A percentile compares a stretch with the other conserved stretches of the same genome.
phyloP scores from a whole-genome alignment of 2,888 invertebrate genomes.

The Polyploca ridens region DNA sequence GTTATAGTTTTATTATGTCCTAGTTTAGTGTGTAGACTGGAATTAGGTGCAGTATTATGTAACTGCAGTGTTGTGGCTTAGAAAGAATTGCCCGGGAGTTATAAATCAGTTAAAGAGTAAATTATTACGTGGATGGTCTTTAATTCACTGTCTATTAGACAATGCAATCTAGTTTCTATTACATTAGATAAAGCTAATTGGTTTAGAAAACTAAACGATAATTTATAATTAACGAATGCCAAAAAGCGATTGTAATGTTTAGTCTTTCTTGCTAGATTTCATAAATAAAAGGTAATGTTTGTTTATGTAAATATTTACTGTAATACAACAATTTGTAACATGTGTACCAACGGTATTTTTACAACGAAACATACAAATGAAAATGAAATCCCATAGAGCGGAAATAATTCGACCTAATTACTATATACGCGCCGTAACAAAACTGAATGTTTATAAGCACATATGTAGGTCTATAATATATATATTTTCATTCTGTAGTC shows the following conservation, averaged over 20 bases:
- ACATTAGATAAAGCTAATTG: too few species aligned
- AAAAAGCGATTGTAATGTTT: too few species aligned
- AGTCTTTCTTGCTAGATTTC: not conserved
- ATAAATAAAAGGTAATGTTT: not conserved
- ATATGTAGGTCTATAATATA: not conserved
- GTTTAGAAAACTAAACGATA: too few species aligned
- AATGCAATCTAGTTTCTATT: too few species aligned
- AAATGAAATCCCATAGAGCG: not conserved
- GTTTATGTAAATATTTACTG: not conserved
- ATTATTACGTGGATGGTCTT: too few species aligned
- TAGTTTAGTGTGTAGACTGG: constrained; percentile 18
- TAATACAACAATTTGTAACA: not conserved
- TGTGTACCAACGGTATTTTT: constrained; percentile 1
- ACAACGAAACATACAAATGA: constrained; percentile 3
- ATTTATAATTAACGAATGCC: too few species aligned
- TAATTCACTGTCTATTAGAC: too few species aligned
- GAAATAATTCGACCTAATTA: constrained; percentile 5
- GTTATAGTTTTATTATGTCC: constrained; percentile 14
- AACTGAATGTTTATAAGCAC: not conserved
- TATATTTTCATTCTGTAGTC: not conserved
- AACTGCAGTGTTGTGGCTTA: too few species aligned
- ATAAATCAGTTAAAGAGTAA: too few species aligned
- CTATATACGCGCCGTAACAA: constrained; percentile 1
- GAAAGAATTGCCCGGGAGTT: too few species aligned
- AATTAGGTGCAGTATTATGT: too few species aligned